A percentile compares a stretch with the other conserved stretches of the same genome.
Evolutionary conservation across 2,888 invertebrate species (phyloP).

Genomic region (Eupithecia centaureata): DNA sequence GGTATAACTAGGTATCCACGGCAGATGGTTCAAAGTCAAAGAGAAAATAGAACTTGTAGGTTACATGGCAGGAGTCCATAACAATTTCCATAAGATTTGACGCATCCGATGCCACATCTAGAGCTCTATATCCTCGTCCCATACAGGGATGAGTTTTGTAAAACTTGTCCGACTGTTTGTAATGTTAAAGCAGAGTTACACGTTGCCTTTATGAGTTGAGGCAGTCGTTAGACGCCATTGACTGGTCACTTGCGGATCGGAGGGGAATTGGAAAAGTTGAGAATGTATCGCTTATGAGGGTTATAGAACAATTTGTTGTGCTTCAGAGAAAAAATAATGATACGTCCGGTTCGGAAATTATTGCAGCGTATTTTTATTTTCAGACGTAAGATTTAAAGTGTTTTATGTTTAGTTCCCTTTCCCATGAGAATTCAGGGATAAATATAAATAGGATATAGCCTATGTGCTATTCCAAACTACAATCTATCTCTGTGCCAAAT

Average conservation of each 20-base stretch:
- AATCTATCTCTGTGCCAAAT: too few species aligned
- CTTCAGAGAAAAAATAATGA: neutral
- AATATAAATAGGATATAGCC: too few species aligned
- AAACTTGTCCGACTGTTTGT: constrained; percentile 80
- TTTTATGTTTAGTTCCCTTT: too few species aligned
- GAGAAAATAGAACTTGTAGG: neutral
- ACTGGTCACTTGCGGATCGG: constrained; percentile 39
- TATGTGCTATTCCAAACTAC: too few species aligned
- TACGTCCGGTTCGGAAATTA: neutral
- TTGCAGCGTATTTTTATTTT: neutral
- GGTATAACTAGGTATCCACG: too few species aligned
- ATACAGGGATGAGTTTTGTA: constrained; percentile 72
- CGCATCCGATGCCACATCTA: constrained; percentile 42
- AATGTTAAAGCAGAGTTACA: constrained; percentile 79
- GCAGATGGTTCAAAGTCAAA: neutral
- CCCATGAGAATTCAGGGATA: too few species aligned
- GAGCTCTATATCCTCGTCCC: constrained; percentile 30
- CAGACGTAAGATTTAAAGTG: neutral
- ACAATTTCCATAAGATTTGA: neutral
- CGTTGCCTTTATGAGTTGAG: constrained; percentile 75
- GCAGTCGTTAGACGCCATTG: constrained; percentile 54
- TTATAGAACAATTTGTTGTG: neutral
- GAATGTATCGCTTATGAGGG: constrained; percentile 20
- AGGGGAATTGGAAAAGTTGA: constrained; percentile 37
- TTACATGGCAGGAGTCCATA: neutral